A percentile compares a stretch with the other conserved stretches of the same genome.
These are phyloP conservation scores for Gobio gobio DNA, from an alignment of 2,113 vertebrate species.

Conservation along the genomic window DNA sequence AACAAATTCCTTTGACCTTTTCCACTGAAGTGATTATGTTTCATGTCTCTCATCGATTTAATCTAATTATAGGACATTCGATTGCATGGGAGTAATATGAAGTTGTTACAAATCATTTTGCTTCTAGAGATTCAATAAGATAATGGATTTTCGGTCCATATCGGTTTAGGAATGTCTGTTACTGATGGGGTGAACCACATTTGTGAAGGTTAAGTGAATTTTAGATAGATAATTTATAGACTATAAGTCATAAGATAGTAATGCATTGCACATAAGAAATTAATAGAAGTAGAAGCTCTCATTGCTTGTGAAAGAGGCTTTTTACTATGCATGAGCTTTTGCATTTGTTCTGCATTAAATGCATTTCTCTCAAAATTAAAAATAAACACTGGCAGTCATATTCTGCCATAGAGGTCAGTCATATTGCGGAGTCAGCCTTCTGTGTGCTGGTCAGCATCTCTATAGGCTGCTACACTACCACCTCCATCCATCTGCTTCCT, in stretches of 20 bases:
- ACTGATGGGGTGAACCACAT: constrained; percentile 5
- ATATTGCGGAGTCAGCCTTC: constrained; percentile 6
- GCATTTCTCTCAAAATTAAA: background rate
- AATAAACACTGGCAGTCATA: constrained; percentile 1
- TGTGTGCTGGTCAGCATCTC: constrained; percentile 31
- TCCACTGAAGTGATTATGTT: constrained; percentile 6
- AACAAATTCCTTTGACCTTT: constrained; percentile 21
- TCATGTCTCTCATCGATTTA: constrained; percentile 16
- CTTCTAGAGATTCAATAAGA: background rate
- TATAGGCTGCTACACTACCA: background rate
- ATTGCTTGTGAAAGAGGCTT: background rate
- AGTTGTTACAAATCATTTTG: constrained; percentile 7
- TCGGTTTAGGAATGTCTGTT: background rate
- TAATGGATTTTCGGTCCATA: background rate
- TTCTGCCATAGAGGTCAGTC: constrained; percentile 33
- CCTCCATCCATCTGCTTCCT: constrained; percentile 2
- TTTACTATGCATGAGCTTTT: constrained; percentile 1
- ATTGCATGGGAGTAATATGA: constrained; percentile 8
- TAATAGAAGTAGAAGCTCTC: background rate
- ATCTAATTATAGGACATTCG: constrained; percentile 22
- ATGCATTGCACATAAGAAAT: background rate
- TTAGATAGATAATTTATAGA: constrained; percentile 14
- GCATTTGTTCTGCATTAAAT: constrained; percentile 21
- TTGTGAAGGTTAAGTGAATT: constrained; percentile 25
- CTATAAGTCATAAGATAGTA: background rate